Base-by-base conservation (phyloP, 2,113 vertebrate species). In the Laticauda laticaudata region DNA sequence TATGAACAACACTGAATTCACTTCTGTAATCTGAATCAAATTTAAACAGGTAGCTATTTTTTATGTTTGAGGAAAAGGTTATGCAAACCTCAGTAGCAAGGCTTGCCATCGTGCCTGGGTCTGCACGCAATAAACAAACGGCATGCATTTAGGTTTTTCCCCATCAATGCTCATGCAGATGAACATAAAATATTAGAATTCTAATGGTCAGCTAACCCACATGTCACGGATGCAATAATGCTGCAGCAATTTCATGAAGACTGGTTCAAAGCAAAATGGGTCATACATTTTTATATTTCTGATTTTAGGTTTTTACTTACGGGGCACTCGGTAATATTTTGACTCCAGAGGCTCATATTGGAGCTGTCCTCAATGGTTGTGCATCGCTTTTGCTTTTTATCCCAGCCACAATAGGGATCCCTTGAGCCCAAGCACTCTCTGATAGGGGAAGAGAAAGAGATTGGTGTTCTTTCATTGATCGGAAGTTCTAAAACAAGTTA, bases 351-450 rank as follows among this genome's bases (percentile, higher is more conserved):
- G 96, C 99, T 99, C 99, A 99, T 99, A 97, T 99, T 99, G 96
- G 99, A 98, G 95, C 99, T 99, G 97, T 99, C 99, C 95, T 99
- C 98, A 57, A 99, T 97, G 0, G 99, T 99, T 95, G 98, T 99
- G 96, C 99, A 99, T n/a, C 96, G 97, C 18, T 98, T 98, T 97
- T 99, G 98, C 93, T 98, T 98, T 93, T 97, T 97, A 93, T 99
- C 99, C 99, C 99, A 99, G 96, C 99, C 99, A 0, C 99, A 99
- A 94, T 99, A 99, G 0, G 99, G 99, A 96, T 99, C 99, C 96
- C 99, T 97, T 5, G 99, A 98, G 93, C 98, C 98, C 92, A 99
- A 97, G 93, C 99, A 99, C n/a, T 98, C 96, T 95, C 99, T 99
- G 97, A 94, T 57, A 94, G 24, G 55, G 29, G 95, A 96, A 96